Evolutionary conservation across 2,797 vertebrate species (phyloP).

Genomic region (Rachycentron canadum): DNA sequence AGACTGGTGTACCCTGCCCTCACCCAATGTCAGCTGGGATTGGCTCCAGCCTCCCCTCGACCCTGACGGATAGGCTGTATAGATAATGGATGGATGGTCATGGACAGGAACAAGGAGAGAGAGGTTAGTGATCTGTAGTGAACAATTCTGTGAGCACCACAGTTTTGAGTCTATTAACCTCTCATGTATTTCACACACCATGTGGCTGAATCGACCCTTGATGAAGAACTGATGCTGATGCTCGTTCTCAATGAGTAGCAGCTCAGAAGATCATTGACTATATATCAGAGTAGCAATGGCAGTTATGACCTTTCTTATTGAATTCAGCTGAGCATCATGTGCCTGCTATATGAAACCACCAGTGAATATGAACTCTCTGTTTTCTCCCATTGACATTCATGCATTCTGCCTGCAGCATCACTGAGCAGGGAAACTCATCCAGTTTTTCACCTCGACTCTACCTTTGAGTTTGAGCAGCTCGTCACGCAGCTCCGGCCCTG

Average conservation of each 20-base stretch:
- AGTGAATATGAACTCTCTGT: background rate
- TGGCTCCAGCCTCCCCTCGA: no score
- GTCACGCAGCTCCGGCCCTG: slow-evolving; percentile 92
- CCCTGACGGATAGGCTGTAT: no score
- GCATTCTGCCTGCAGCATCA: background rate
- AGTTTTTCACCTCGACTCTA: slow-evolving; percentile 43
- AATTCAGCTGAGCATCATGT: slow-evolving; percentile 20
- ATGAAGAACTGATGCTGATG: background rate
- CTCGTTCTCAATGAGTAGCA: background rate
- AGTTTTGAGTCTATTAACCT: background rate
- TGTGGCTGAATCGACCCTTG: no score
- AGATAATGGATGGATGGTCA: no score
- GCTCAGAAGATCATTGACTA: background rate
- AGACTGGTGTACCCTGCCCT: no score
- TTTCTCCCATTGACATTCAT: background rate
- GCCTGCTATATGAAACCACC: background rate
- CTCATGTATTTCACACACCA: background rate
- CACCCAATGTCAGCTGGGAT: no score
- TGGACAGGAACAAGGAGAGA: no score
- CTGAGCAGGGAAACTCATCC: background rate
- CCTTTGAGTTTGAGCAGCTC: slow-evolving; percentile 97
- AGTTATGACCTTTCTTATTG: background rate
- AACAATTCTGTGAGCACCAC: background rate
- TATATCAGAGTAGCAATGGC: background rate
- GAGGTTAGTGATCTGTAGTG: no score